phyloP scores from a whole-genome alignment of 2,113 vertebrate species.

The Paramormyrops kingsleyae region DNA sequence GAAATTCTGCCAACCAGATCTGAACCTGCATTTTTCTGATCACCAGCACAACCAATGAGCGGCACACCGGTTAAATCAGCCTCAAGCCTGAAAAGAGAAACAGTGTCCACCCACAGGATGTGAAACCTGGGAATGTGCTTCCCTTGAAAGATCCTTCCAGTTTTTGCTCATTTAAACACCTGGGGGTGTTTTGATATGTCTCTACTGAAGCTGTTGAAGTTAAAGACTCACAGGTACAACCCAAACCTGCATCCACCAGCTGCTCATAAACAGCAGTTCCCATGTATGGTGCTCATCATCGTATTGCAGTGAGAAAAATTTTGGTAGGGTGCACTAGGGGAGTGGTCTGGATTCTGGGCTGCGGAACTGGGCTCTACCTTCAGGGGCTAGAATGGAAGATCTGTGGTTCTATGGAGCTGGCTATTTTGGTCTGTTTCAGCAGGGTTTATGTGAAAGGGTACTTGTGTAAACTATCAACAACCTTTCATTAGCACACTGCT shows the following conservation, averaged over 20 bases:
- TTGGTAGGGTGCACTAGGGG: neutral
- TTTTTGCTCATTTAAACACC: neutral
- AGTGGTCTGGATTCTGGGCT: neutral
- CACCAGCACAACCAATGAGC: neutral
- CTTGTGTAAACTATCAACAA: neutral
- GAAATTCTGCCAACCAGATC: neutral
- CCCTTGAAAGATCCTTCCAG: neutral
- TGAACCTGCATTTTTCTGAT: neutral
- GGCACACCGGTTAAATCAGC: neutral
- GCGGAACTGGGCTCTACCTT: neutral
- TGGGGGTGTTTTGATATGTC: neutral
- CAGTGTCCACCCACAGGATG: neutral
- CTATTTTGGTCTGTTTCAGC: neutral
- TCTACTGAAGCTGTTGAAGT: neutral
- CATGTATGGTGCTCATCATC: neutral
- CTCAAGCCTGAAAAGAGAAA: neutral
- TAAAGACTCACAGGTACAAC: neutral
- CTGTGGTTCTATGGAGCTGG: neutral
- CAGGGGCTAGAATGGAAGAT: neutral
- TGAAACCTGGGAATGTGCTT: neutral
- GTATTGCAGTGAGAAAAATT: neutral
- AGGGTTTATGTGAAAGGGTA: neutral
- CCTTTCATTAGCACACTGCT: neutral
- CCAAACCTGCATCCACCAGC: neutral
- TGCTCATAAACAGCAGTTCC: neutral